Evolutionary conservation across 2,888 invertebrate genomes (phyloP), one percentile per base, ranked within the genome.

Genomic region (Meteorus colon): DNA sequence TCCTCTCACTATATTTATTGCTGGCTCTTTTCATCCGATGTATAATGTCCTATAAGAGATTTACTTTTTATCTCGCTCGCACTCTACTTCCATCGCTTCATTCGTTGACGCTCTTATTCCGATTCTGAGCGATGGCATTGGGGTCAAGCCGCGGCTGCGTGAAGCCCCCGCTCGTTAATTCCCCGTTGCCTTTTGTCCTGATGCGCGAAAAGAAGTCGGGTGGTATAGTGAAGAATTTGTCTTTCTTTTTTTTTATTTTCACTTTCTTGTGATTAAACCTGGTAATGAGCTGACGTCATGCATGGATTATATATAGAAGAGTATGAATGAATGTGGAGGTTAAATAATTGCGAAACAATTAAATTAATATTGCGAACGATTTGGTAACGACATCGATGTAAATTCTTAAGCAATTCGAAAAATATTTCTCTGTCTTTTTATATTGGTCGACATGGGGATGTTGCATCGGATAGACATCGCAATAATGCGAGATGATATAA

Each of bases 81-180:
- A 51, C 74, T 63, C 69, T 27, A 55, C n/a, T 55, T 19, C 55
- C 31, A 62, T 68, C 48, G 45, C 37, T 74, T 37, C 55, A 60
- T 10, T 60, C 45, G 41, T 62, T 19, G n/a, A 31, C 48, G 59
- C 70, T 77, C 78, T 78, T 73, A 76, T 79, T 75, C 77, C 74
- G 63, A 79, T 78, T 80, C 71, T 82, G 55, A 81, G 77, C 78
- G 81, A 84, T 83, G 84, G 79, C 85, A 86, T 84, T 80, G 84
- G 81, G 87, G 87, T 86, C 87, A 86, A 85, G 81, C 82, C 82
- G 80, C 81, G 75, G n/a, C 74, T 72, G 63, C 59, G 55, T 74
- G 63, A 59, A 80, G 82, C 79, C 83, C 80, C 80, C 76, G 80
- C 82, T 84, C 82, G 84, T 86, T 86, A 84, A 86, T 85, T 85